phyloP scores from a whole-genome alignment of 2,113 vertebrate species.

The Mesitornis unicolor region DNA sequence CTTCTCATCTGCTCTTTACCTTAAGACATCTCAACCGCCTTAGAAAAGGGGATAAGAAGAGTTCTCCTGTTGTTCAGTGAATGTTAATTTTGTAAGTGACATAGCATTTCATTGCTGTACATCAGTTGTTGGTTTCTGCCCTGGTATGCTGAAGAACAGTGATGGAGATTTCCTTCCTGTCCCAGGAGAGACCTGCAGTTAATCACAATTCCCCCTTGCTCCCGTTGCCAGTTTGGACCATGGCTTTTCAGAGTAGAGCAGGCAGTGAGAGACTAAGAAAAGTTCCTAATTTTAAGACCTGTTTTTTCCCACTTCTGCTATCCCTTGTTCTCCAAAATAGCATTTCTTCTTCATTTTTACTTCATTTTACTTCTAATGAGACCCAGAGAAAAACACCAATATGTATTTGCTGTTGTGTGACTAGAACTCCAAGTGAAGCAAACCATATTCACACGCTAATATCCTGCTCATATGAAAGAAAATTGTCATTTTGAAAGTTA shows the following conservation, averaged over 20 bases:
- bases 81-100: not conserved
- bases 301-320: not conserved
- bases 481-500: not conserved
- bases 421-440: not conserved
- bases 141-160: not conserved
- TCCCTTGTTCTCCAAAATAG: not conserved
- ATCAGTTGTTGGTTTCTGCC: not conserved
- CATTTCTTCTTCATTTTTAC: not conserved
- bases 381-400: not conserved
- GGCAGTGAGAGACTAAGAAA: not conserved
- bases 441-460: not conserved
- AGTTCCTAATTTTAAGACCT: not conserved
- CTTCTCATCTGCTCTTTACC: not conserved
- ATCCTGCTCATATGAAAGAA: not conserved
- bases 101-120: not conserved
- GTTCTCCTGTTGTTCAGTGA: not conserved
- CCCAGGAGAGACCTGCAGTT: not conserved
- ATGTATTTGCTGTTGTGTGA: not conserved
- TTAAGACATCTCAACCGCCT: not conserved
- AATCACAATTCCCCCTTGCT: not conserved
- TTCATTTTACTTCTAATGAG: slow-evolving; percentile 4
- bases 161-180: not conserved
- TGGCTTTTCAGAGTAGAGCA: not conserved
- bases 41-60: not conserved
- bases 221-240: not conserved